Evolutionary conservation across 2,113 vertebrate genomes (phyloP).

Genomic region (Zosterops lateralis): DNA sequence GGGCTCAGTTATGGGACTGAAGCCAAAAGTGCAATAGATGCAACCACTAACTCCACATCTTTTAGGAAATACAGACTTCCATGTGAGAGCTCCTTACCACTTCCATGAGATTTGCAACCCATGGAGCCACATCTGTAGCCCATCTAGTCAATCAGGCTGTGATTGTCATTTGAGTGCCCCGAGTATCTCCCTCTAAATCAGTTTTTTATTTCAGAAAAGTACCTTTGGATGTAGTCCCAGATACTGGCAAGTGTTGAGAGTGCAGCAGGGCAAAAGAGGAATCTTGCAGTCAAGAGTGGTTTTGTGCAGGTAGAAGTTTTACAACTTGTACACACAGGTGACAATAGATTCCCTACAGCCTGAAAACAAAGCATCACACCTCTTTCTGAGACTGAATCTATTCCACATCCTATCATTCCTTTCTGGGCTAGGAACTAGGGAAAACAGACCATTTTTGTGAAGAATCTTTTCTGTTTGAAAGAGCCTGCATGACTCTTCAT

Average conservation of each 20-base stretch:
- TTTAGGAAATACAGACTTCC: neutral
- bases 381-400: neutral
- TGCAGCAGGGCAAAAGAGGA: neutral
- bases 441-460: neutral
- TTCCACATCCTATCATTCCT: neutral
- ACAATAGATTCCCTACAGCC: neutral
- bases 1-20: neutral
- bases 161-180: neutral
- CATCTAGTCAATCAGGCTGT: neutral
- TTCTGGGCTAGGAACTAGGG: neutral
- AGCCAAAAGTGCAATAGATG: neutral
- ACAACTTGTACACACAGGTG: neutral
- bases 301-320: neutral
- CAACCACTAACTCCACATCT: neutral
- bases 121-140: neutral
- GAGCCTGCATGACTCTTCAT: neutral
- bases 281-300: neutral
- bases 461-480: neutral
- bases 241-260: neutral
- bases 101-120: neutral
- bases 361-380: neutral
- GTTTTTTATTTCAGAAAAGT: neutral
- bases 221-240: neutral
- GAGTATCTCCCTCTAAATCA: neutral
- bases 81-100: neutral